phyloP scores from a whole-genome alignment of 2,113 vertebrate species.

The Hepsetus odoe region DNA sequence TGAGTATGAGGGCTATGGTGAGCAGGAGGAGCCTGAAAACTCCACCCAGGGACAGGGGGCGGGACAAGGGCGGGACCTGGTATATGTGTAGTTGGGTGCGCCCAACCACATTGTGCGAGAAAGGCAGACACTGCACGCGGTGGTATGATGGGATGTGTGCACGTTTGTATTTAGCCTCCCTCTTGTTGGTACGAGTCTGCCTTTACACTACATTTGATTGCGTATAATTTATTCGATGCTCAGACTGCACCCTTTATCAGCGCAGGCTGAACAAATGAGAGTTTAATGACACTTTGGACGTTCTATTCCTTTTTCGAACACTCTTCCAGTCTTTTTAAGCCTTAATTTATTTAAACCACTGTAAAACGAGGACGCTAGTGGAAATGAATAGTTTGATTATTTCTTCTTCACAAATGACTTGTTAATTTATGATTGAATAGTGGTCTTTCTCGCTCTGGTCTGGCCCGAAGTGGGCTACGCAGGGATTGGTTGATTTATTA shows the following conservation, averaged over 20 bases:
- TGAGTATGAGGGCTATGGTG: constrained; percentile 83
- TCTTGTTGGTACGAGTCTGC: constrained; percentile 29
- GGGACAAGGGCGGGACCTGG: constrained; percentile 83
- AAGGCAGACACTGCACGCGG: not conserved
- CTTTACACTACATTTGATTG: constrained; percentile 28
- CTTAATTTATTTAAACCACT: constrained; percentile 82
- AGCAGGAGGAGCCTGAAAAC: constrained; percentile 69
- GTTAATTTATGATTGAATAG: constrained; percentile 86
- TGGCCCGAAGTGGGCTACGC: constrained; percentile 49
- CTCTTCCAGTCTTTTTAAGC: constrained; percentile 73
- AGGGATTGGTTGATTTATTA: constrained; percentile 68
- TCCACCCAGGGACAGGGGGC: constrained; percentile 73
- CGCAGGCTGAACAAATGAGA: constrained; percentile 48
- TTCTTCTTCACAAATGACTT: constrained; percentile 65
- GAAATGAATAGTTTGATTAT: constrained; percentile 62
- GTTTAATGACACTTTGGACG: constrained; percentile 39
- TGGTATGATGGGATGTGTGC: constrained; percentile 15
- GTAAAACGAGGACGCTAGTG: constrained; percentile 67
- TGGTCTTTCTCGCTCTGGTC: constrained; percentile 63
- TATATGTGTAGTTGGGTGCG: constrained; percentile 84
- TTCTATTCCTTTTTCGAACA: constrained; percentile 39
- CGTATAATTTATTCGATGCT: constrained; percentile 55
- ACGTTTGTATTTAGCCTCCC: constrained; percentile 7
- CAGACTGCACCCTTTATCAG: constrained; percentile 25
- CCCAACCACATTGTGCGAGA: not conserved